phyloP scores from a whole-genome alignment of 1,140 invertebrate species.

The Bombus huntii region DNA sequence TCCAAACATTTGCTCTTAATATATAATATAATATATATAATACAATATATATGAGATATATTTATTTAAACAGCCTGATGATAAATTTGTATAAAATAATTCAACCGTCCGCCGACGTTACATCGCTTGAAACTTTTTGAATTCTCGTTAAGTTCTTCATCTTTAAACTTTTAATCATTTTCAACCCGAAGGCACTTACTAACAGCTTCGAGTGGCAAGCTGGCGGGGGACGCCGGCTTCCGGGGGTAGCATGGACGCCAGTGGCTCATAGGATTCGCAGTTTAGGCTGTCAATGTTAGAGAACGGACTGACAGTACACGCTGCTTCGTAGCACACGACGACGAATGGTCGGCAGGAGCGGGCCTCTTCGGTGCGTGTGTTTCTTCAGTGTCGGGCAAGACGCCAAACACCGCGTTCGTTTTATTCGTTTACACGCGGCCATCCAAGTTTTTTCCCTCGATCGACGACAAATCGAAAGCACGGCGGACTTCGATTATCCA shows the following conservation, averaged over 20 bases:
- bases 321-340: constrained; percentile 43
- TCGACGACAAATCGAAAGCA: neutral
- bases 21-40: neutral
- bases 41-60: neutral
- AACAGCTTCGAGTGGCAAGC: constrained; percentile 5
- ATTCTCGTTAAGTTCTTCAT: neutral
- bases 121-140: neutral
- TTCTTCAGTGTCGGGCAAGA: constrained; percentile 40
- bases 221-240: constrained; percentile 16
- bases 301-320: constrained; percentile 40
- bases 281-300: constrained; percentile 62
- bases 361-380: constrained; percentile 39
- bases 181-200: neutral
- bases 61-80: neutral
- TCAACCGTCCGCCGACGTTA: neutral
- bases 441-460: neutral
- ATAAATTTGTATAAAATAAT: neutral
- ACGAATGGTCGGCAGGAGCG: constrained; percentile 57
- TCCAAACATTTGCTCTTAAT: neutral
- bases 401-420: constrained; percentile 27
- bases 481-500: neutral
- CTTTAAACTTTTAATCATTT: constrained; percentile 11
- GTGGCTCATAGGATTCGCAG: constrained; percentile 51
- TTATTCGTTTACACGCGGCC: neutral
- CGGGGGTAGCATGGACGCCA: constrained; percentile 34